phyloP scores from a whole-genome alignment of 1,140 invertebrate species.

The Gonatopus flavifemur region DNA sequence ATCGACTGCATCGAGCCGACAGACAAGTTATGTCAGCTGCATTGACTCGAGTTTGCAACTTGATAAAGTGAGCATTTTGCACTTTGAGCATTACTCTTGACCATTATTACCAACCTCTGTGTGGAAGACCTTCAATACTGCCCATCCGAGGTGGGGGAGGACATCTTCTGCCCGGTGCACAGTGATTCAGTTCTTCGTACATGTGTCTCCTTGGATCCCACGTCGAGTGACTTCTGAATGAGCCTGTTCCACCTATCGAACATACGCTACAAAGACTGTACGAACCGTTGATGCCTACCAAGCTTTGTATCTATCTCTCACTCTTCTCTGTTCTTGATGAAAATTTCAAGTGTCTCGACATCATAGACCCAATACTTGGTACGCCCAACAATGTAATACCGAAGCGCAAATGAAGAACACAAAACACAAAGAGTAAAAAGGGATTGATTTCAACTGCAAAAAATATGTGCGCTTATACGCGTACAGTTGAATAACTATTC shows the following conservation, averaged over 20 bases:
- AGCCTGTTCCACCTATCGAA: slow-evolving; percentile 58
- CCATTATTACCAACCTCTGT: slow-evolving; percentile 53
- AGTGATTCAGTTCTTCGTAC: slow-evolving; percentile 79
- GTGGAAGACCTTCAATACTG: slow-evolving; percentile 49
- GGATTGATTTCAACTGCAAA: no score
- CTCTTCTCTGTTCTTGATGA: neutral
- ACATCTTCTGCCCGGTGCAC: slow-evolving; percentile 59
- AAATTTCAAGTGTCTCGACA: no score
- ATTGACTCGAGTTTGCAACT: slow-evolving; percentile 21
- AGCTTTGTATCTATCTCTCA: slow-evolving; percentile 26
- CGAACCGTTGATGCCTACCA: slow-evolving; percentile 51
- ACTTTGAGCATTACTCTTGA: slow-evolving; percentile 11
- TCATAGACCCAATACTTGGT: slow-evolving; percentile 23
- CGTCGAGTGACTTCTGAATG: slow-evolving; percentile 71
- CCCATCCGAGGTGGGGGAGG: slow-evolving; percentile 60
- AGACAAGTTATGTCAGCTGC: no score
- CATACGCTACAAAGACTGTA: slow-evolving; percentile 56
- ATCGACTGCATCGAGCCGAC: slow-evolving; percentile 22
- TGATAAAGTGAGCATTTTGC: slow-evolving; percentile 16
- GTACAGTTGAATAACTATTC: no score
- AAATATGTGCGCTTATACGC: no score
- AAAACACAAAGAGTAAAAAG: no score
- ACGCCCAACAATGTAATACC: slow-evolving; percentile 31
- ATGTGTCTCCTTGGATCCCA: slow-evolving; percentile 85
- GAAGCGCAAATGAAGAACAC: slow-evolving; percentile 40